Percentiles rank a stretch among this genome's conserved stretches.
Evolutionary conservation across 2,797 vertebrate genomes (phyloP).

Genomic region (Poecilia gillii): DNA sequence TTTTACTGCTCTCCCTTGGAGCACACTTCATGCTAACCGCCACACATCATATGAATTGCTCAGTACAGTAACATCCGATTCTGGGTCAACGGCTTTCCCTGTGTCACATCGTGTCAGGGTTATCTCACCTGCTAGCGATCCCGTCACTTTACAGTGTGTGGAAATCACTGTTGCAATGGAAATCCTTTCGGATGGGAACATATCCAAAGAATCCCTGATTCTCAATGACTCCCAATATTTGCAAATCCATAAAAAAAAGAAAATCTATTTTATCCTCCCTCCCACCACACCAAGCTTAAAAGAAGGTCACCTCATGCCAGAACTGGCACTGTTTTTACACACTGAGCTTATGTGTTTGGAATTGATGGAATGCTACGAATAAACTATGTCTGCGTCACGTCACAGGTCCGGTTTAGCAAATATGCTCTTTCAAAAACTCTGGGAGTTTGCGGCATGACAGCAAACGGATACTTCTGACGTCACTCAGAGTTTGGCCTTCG

Average conservation of each 20-base stretch:
- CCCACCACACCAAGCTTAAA: background rate
- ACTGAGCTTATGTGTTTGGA: background rate
- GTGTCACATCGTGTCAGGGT: background rate
- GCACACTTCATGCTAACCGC: background rate
- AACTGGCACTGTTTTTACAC: background rate
- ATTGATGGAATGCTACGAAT: background rate
- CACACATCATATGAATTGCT: background rate
- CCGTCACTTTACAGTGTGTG: background rate
- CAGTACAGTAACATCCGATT: background rate
- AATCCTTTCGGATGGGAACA: background rate
- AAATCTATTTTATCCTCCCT: background rate
- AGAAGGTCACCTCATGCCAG: background rate
- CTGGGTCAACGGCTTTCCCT: background rate
- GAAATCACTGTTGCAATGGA: background rate
- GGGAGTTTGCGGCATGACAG: background rate
- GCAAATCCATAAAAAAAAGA: background rate
- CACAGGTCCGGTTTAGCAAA: background rate
- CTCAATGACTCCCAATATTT: background rate
- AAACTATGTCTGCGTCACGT: background rate
- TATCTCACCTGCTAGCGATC: background rate
- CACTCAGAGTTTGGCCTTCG: background rate
- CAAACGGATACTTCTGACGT: background rate
- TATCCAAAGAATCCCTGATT: background rate
- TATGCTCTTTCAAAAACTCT: background rate
- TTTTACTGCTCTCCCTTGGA: background rate